Evolutionary conservation across 2,888 invertebrate species (phyloP).

Genomic region (Netelia virgata): DNA sequence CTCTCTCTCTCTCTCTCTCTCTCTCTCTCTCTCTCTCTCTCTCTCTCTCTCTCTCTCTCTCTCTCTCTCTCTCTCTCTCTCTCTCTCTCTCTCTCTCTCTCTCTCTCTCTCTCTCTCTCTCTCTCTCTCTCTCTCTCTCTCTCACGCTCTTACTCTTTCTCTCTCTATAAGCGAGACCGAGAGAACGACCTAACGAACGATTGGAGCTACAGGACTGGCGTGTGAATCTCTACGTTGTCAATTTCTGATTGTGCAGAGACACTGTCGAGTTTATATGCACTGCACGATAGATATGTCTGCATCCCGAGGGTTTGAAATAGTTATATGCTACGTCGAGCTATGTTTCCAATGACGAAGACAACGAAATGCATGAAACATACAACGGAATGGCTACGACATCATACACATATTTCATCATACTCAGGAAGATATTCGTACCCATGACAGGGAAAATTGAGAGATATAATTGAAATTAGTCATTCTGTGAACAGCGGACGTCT

Average conservation of each 20-base stretch:
- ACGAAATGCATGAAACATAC: neutral
- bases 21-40: conserved; percentile 14
- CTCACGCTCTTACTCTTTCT: conserved; percentile 6
- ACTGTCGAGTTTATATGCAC: conserved; percentile 50
- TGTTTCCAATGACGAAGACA: conserved; percentile 5
- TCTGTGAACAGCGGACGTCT: neutral
- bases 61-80: neutral
- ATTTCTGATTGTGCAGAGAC: conserved; percentile 51
- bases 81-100: conserved; percentile 5
- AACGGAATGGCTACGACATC: neutral
- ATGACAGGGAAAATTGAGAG: neutral
- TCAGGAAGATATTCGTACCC: neutral
- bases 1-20: conserved; percentile 18
- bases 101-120: conserved; percentile 10
- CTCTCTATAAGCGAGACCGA: conserved; percentile 36
- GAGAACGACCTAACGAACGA: conserved; percentile 40
- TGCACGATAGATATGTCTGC: conserved; percentile 36
- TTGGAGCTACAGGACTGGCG: conserved; percentile 41
- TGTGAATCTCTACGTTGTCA: conserved; percentile 57
- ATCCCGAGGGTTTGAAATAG: neutral
- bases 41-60: no score
- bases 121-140: conserved; percentile 8
- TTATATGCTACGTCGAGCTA: conserved; percentile 14
- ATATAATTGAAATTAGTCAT: neutral
- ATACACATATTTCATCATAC: neutral